Evolutionary conservation across 1,140 invertebrate genomes (phyloP).

Genomic region (Atopsyche davidsoni): DNA sequence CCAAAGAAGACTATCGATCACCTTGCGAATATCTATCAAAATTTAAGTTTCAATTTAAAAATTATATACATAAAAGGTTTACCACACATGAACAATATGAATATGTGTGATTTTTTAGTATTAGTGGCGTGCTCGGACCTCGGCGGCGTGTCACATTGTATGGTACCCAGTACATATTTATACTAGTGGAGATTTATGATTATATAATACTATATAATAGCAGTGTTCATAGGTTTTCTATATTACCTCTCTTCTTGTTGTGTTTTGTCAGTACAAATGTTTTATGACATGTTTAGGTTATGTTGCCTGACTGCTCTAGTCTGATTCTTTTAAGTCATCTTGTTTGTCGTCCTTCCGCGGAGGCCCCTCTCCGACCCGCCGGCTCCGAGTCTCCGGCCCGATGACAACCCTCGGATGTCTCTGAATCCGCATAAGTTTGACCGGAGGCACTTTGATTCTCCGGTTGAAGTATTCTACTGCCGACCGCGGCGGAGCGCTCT

Average conservation of each 20-base stretch:
- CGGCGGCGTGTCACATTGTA: no score
- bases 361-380: neutral
- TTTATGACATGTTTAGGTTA: conserved; percentile 1
- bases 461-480: no score
- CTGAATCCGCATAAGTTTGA: no score
- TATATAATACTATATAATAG: neutral
- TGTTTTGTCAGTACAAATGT: conserved; percentile 1
- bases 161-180: conserved; percentile 4
- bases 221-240: neutral
- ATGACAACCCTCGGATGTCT: no score
- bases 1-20: neutral
- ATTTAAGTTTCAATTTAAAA: neutral
- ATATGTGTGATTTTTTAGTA: no score
- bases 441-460: no score
- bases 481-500: no score
- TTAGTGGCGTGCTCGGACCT: no score
- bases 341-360: neutral
- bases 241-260: conserved; percentile 1
- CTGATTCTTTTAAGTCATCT: neutral
- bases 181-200: neutral
- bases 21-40: conserved; percentile 2
- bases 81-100: neutral
- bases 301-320: neutral
- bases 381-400: no score
- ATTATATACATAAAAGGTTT: neutral